Conservation (phyloP, 2,113 vertebrate species). For the Gambusia affinis region DNA sequence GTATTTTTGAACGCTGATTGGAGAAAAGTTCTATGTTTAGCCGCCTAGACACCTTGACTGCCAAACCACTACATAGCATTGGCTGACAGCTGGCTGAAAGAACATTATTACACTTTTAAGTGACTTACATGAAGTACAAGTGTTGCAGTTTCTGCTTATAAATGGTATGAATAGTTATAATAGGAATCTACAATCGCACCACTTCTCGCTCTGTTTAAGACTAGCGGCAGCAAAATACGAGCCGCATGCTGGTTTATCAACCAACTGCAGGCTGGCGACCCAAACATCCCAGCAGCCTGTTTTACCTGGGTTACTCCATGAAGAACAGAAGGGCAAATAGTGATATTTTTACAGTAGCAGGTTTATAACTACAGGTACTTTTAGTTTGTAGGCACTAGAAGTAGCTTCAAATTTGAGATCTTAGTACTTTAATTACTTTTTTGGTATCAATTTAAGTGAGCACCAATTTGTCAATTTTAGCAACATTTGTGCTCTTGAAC, state of each 20-base stretch:
- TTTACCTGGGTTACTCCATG: not conserved
- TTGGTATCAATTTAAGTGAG: not conserved
- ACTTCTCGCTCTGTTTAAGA: not conserved
- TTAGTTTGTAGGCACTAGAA: not conserved
- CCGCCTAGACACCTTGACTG: too few species aligned
- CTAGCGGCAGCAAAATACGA: not conserved
- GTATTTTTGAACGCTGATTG: too few species aligned
- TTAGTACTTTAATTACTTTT: not conserved
- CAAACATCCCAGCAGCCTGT: not conserved
- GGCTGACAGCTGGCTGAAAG: too few species aligned
- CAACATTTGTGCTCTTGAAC: not conserved
- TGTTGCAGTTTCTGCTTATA: not conserved
- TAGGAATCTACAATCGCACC: not conserved
- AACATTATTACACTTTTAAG: too few species aligned
- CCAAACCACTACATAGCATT: too few species aligned
- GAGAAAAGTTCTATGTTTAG: too few species aligned
- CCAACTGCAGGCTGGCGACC: not conserved
- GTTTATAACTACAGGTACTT: not conserved
- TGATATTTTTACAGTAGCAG: too few species aligned
- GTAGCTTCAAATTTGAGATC: not conserved
- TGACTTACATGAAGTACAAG: not conserved
- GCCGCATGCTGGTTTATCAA: not conserved
- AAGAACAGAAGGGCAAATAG: not conserved
- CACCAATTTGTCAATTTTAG: not conserved
- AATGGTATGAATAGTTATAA: not conserved